Base-by-base conservation (phyloP, 2,888 invertebrate genomes). In the Tachina grossa region DNA sequence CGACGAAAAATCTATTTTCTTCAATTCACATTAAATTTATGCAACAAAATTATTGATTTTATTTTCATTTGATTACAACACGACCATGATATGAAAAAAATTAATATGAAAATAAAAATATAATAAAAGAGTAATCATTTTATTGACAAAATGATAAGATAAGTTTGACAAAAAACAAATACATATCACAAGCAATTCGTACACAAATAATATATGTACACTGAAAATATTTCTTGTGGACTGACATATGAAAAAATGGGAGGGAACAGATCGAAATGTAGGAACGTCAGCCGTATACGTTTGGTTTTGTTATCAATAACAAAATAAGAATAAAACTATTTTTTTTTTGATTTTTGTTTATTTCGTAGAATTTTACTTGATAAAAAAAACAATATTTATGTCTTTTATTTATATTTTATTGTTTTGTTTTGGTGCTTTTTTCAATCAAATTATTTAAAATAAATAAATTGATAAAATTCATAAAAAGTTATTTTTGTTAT, bases 101-200 rank as follows among this genome's bases (percentile, higher is more conserved):
- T 31, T 16, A 53, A 51, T 45, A 57, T 22, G 39, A 41, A 14
- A 55, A 61, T 13, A 63, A 39, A 47, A 68, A 43, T 10, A 53
- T 65, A 55, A 45, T 10, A 53, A 72, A 55, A 45, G 39, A 45
- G 57, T 19, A 80, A 79, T 53, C 22, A 74, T 51, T 80, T 74
- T 68, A 81, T 81, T 74, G 63, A 75, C 57, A 66, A 51, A 68
- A 57, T 61, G 74, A 81, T 75, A 68, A 75, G 81, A 81, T 81
- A 72, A 57, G 19, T 19, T 71, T 79, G 19, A 69, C 55, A 43
- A 78, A 49, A 47, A 45, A 57, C 4, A 41, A 22, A 57, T 11
- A 19, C 31, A 59, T 43, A 45, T 41, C 31, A 72, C 14, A 72
- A 47, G 31, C 45, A 11, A 47, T 13, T 11, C 10, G 6, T 31